Percentiles rank a stretch among this genome's conserved stretches.
Conservation (phyloP, 2,797 vertebrate species). For the Anas flavirostris region DNA sequence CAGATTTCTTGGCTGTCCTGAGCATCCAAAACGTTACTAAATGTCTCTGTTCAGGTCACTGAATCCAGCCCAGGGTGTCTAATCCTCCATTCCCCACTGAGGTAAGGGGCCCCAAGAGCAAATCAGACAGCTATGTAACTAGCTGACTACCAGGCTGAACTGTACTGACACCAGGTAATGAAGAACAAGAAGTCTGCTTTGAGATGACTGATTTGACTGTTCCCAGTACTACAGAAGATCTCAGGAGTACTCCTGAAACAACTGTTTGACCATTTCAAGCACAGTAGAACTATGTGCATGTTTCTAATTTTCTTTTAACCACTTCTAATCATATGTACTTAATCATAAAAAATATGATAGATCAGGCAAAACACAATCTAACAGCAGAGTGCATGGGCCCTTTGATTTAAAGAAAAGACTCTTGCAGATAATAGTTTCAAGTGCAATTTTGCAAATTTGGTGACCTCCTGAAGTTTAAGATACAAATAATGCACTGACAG, state of each 20-base stretch:
- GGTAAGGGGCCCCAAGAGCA: neutral
- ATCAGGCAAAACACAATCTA: neutral
- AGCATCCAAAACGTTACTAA: neutral
- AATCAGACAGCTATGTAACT: neutral
- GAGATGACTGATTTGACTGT: neutral
- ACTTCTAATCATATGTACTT: neutral
- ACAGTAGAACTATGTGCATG: accelerated
- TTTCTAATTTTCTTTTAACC: neutral
- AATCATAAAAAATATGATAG: neutral
- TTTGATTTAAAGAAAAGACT: neutral
- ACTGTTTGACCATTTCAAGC: neutral
- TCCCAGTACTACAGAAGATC: neutral
- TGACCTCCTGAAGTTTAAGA: neutral
- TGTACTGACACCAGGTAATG: neutral
- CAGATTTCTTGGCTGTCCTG: neutral
- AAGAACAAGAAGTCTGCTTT: neutral
- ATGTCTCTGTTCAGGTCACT: neutral
- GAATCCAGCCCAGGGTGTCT: neutral
- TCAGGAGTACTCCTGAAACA: neutral
- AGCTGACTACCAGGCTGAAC: neutral
- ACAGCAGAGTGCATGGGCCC: neutral
- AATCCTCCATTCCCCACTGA: neutral
- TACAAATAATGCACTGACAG: neutral
- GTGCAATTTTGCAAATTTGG: neutral
- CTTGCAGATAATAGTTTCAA: neutral